Evolutionary conservation across 2,113 vertebrate species (phyloP).

Genomic region (Sylvicapra grimmia): DNA sequence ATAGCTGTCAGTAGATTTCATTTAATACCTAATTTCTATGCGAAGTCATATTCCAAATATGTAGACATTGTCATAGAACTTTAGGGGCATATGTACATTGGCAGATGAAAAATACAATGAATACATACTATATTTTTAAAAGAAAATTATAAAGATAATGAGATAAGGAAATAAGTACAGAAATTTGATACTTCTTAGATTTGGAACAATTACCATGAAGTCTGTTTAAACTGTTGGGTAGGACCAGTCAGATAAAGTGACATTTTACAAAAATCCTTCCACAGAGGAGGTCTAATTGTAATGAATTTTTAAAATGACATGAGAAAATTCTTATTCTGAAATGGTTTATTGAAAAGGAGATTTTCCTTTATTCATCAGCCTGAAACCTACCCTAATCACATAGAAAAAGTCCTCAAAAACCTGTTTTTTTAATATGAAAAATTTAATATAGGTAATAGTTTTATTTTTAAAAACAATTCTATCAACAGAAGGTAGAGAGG

Average conservation of each 20-base stretch:
- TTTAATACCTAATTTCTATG: neutral
- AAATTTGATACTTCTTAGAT: neutral
- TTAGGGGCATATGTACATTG: neutral
- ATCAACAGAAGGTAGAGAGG: neutral
- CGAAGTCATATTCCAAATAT: neutral
- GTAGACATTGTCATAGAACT: neutral
- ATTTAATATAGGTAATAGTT: neutral
- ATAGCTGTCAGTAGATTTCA: neutral
- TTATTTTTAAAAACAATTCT: neutral
- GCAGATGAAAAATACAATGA: neutral
- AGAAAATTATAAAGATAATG: neutral
- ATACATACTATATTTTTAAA: neutral
- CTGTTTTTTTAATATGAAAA: neutral
- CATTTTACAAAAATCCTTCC: slow-evolving; percentile 21
- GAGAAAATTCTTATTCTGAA: neutral
- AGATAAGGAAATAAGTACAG: neutral
- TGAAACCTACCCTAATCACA: neutral
- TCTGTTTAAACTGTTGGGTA: neutral
- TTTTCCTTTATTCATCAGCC: neutral
- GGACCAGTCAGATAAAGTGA: slow-evolving; percentile 39
- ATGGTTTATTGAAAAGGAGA: neutral
- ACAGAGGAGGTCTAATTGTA: neutral
- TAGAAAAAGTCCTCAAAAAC: neutral
- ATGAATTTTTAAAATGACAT: neutral
- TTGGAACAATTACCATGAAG: neutral